These are phyloP conservation scores for Nothobranchius furzeri DNA, from an alignment of 2,113 vertebrate species.

Conservation along the genomic window DNA sequence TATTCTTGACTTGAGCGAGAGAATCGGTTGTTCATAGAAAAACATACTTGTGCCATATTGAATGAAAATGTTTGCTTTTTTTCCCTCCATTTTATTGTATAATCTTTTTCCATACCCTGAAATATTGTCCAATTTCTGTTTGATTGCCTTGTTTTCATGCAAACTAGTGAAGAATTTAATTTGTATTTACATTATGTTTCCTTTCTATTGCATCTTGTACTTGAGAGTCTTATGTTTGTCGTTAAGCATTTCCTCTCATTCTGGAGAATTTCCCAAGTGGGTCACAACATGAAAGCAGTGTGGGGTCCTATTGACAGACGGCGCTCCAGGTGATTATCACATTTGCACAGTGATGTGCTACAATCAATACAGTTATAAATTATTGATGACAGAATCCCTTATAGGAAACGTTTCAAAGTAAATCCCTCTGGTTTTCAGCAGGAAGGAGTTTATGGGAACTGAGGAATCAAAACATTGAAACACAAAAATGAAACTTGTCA, in stretches of 20 bases:
- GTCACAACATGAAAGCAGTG: background rate
- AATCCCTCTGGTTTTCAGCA: background rate
- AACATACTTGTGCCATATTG: too few species aligned
- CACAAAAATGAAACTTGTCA: slow-evolving; percentile 17
- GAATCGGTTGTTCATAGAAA: too few species aligned
- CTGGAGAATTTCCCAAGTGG: background rate
- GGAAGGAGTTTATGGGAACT: background rate
- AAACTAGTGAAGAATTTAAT: background rate
- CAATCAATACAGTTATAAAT: background rate
- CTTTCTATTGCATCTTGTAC: background rate
- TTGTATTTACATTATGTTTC: background rate
- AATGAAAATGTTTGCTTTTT: too few species aligned
- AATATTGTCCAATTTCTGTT: too few species aligned
- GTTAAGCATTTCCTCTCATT: background rate
- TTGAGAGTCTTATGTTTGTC: background rate
- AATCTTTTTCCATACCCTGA: too few species aligned
- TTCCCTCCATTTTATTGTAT: too few species aligned
- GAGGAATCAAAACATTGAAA: background rate
- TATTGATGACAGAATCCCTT: background rate
- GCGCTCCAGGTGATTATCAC: background rate
- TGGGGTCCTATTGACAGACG: background rate
- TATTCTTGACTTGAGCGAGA: too few species aligned
- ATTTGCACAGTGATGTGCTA: background rate
- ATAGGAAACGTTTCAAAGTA: slow-evolving; percentile 1
- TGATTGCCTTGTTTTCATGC: too few species aligned